phyloP scores from a whole-genome alignment of 2,797 vertebrate genomes.

The Strix occidentalis region DNA sequence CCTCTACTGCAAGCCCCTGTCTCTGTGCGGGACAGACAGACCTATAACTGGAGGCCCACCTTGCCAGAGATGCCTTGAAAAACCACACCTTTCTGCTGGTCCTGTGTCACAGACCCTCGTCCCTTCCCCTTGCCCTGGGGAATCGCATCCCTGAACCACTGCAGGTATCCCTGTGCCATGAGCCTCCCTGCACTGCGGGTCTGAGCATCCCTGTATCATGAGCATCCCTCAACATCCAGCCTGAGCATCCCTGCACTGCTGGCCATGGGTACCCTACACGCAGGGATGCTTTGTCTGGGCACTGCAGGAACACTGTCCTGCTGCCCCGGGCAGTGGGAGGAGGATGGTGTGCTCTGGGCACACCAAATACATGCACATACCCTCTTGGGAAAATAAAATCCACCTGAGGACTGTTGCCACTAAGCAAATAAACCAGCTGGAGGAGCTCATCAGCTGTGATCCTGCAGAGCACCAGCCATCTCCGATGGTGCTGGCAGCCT shows the following conservation, averaged over 20 bases:
- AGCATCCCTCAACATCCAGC: neutral
- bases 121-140: neutral
- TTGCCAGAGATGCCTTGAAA: neutral
- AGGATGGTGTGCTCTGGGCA: neutral
- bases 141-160: neutral
- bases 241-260: neutral
- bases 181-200: neutral
- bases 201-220: neutral
- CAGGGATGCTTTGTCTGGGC: neutral
- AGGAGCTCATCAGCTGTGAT: neutral
- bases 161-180: no score
- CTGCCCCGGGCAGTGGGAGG: neutral
- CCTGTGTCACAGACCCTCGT: neutral
- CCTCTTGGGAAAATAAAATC: neutral
- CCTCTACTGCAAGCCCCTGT: neutral
- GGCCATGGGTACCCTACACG: accelerated
- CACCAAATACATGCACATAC: neutral
- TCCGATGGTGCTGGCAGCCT: neutral
- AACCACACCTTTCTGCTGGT: neutral
- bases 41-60: neutral
- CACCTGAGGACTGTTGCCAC: neutral
- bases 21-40: neutral
- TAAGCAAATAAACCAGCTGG: neutral
- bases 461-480: neutral
- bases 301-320: neutral